A percentile compares a stretch with the other conserved stretches of the same genome.
Evolutionary conservation across 2,113 vertebrate species (phyloP).

Genomic region (Tragelaphus scriptus): DNA sequence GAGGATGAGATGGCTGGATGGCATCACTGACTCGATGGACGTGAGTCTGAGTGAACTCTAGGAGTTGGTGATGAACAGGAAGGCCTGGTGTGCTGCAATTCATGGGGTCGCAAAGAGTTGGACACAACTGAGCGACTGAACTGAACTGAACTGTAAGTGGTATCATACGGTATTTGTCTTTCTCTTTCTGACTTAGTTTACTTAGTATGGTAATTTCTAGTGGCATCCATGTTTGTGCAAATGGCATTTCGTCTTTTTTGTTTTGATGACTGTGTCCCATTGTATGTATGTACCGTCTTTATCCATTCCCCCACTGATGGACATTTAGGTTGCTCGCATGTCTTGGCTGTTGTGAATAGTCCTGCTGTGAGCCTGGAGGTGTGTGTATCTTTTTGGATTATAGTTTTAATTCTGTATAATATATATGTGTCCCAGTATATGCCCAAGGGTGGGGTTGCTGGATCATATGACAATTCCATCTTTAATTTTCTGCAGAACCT

Average conservation of each 20-base stretch:
- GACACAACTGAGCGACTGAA: too few relatives aligned
- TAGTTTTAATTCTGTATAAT: neutral
- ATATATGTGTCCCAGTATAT: neutral
- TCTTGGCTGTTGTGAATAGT: neutral
- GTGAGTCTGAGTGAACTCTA: too few relatives aligned
- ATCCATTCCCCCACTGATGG: neutral
- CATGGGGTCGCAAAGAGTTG: too few relatives aligned
- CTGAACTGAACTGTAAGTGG: neutral
- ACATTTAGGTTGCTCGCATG: neutral
- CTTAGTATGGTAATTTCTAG: neutral
- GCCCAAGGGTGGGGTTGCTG: neutral
- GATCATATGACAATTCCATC: neutral
- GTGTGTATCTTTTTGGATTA: neutral
- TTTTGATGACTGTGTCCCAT: neutral
- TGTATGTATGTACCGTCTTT: neutral
- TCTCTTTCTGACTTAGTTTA: neutral
- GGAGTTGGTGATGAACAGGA: too few relatives aligned
- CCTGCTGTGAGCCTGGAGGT: neutral
- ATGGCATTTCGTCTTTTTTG: neutral
- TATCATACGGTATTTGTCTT: neutral
- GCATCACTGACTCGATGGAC: too few relatives aligned
- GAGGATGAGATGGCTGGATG: too few relatives aligned
- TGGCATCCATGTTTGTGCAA: neutral
- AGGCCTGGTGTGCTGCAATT: too few relatives aligned
- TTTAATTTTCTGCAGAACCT: neutral